Percentiles rank a stretch among this genome's conserved stretches.
phyloP scores from a whole-genome alignment of 2,113 vertebrate species.

The Etheostoma spectabile region DNA sequence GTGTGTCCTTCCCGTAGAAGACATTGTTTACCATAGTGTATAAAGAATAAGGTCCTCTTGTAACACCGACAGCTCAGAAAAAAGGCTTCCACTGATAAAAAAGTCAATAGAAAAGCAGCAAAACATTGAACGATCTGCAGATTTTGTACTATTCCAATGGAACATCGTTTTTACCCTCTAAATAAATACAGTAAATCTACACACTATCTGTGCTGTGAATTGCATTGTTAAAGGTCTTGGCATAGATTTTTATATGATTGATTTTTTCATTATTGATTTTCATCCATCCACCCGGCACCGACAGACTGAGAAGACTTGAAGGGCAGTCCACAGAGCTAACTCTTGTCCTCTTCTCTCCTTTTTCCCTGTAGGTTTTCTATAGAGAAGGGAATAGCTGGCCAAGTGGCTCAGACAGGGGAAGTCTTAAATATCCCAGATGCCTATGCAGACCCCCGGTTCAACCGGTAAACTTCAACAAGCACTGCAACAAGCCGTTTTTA shows the following conservation, averaged over 20 bases:
- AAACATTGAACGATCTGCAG: neutral
- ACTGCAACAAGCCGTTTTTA: neutral
- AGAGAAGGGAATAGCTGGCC: constrained; percentile 98
- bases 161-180: neutral
- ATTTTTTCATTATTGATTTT: constrained; percentile 2
- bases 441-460: constrained; percentile 99
- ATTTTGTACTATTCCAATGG: neutral
- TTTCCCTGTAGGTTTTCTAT: constrained; percentile 93
- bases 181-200: neutral
- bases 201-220: constrained; percentile 2
- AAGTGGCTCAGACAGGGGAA: constrained; percentile 97
- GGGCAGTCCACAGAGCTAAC: neutral
- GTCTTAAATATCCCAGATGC: constrained; percentile 99
- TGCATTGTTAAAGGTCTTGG: neutral
- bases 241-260: constrained; percentile 12
- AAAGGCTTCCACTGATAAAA: neutral
- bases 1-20: neutral
- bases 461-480: constrained; percentile 86
- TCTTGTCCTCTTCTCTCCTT: neutral
- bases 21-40: neutral
- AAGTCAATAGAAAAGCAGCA: neutral
- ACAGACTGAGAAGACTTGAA: neutral
- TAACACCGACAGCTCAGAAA: neutral
- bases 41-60: neutral
- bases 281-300: neutral